phyloP scores from a whole-genome alignment of 2,888 invertebrate genomes.

The Stratiomys singularior region DNA sequence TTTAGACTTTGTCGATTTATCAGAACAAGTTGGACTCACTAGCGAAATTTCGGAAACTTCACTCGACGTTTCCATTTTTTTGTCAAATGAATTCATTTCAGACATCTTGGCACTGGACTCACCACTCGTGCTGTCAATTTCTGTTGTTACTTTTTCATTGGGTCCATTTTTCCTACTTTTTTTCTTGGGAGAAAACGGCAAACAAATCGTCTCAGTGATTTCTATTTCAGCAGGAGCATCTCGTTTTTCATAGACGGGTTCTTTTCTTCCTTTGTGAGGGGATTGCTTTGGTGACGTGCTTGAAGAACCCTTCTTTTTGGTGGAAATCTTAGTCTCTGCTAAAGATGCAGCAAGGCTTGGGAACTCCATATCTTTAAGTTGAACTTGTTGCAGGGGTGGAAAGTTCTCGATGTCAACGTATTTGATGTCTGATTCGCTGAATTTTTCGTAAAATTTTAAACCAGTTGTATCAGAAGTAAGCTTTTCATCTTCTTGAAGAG shows the following conservation, averaged over 20 bases:
- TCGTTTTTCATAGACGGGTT: background rate
- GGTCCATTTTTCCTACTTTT: slow-evolving; percentile 29
- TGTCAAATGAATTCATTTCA: background rate
- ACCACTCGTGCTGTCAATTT: background rate
- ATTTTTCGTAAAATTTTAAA: slow-evolving; percentile 48
- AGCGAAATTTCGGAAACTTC: slow-evolving; percentile 18
- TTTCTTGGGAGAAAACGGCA: slow-evolving; percentile 42
- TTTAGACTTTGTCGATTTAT: slow-evolving; percentile 31
- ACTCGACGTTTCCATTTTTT: background rate
- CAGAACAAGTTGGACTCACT: background rate
- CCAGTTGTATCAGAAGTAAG: background rate
- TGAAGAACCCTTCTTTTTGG: slow-evolving; percentile 29
- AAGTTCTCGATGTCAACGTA: slow-evolving; percentile 34
- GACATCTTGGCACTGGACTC: background rate
- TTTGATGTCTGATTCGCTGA: slow-evolving; percentile 6
- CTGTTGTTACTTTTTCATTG: background rate
- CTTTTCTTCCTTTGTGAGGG: slow-evolving; percentile 36
- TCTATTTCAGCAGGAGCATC: slow-evolving; percentile 22
- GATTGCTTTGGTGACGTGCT: slow-evolving; percentile 36
- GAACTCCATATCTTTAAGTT: slow-evolving; percentile 35
- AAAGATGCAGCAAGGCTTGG: slow-evolving; percentile 42
- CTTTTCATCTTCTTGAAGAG: slow-evolving; percentile 43
- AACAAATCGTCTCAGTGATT: slow-evolving; percentile 19
- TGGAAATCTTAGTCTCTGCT: slow-evolving; percentile 10
- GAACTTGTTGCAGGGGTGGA: slow-evolving; percentile 13